Conservation (phyloP, 2,888 invertebrate species). For the Napeogenes sylphis region DNA sequence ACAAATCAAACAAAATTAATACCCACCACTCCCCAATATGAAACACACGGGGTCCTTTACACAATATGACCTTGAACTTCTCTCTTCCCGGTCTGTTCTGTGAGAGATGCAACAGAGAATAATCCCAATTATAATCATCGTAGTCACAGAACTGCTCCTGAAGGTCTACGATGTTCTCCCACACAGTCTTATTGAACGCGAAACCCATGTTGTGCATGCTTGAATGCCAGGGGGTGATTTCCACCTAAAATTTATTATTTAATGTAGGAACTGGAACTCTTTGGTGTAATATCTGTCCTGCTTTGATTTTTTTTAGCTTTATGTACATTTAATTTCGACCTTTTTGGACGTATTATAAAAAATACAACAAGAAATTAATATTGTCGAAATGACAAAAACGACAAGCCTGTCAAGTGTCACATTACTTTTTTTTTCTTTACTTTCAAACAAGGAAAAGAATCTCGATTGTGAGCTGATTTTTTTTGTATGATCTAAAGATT, state of each 20-base stretch:
- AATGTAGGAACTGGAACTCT: too few species aligned
- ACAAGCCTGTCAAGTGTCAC: too few species aligned
- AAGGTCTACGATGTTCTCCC: slow-evolving; percentile 89
- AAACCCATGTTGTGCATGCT: slow-evolving; percentile 99
- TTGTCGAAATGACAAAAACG: too few species aligned
- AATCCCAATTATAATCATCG: slow-evolving; percentile 99
- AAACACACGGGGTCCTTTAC: slow-evolving; percentile 95
- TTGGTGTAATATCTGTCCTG: too few species aligned
- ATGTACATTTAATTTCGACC: too few species aligned
- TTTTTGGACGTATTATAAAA: too few species aligned
- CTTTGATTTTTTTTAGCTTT: too few species aligned
- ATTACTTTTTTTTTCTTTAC: too few species aligned
- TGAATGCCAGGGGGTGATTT: slow-evolving; percentile 95
- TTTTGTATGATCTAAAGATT: too few species aligned
- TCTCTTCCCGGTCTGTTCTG: slow-evolving; percentile 85
- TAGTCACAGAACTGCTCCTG: slow-evolving; percentile 94
- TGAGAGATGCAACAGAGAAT: slow-evolving; percentile 95
- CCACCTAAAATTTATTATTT: slow-evolving; percentile 80
- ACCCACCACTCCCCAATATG: slow-evolving; percentile 99
- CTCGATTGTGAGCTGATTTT: too few species aligned
- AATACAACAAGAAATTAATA: too few species aligned
- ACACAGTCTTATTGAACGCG: slow-evolving; percentile 93
- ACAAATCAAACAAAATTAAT: not conserved
- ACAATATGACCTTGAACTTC: slow-evolving; percentile 91
- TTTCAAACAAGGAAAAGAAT: too few species aligned